These are phyloP conservation scores for Muraenolepis orangiensis DNA, from an alignment of 2,797 vertebrate species.

Conservation along the genomic window DNA sequence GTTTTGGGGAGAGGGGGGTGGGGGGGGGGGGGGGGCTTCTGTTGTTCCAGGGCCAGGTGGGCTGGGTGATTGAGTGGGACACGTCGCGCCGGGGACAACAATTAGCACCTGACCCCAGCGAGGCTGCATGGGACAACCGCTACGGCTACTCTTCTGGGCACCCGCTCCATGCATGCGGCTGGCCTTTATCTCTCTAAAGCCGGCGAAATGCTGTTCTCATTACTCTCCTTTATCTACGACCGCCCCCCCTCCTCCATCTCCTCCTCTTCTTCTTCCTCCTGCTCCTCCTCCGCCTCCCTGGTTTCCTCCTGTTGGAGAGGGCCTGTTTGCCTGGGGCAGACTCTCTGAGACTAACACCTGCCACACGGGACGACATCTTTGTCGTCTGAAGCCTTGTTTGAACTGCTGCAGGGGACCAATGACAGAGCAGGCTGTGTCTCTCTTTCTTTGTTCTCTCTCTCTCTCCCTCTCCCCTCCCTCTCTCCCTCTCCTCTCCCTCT, in stretches of 20 bases:
- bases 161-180: slow-evolving; percentile 76
- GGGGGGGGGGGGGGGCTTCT: slow-evolving; percentile 56
- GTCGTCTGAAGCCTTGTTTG: slow-evolving; percentile 84
- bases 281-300: slow-evolving; percentile 18
- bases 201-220: slow-evolving; percentile 62
- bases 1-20: slow-evolving; percentile 48
- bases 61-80: slow-evolving; percentile 72
- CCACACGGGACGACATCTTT: slow-evolving; percentile 87
- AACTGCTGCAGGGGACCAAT: slow-evolving; percentile 78
- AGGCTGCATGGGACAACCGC: slow-evolving; percentile 70
- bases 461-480: slow-evolving; percentile 26
- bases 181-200: slow-evolving; percentile 67
- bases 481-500: slow-evolving; percentile 32
- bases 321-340: slow-evolving; percentile 79
- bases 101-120: slow-evolving; percentile 78
- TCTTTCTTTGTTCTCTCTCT: neutral
- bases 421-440: slow-evolving; percentile 58
- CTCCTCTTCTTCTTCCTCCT: slow-evolving; percentile 16
- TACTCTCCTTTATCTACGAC: slow-evolving; percentile 32
- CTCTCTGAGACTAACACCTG: slow-evolving; percentile 91
- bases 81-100: slow-evolving; percentile 68
- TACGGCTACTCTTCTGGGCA: slow-evolving; percentile 68
- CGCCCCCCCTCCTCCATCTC: slow-evolving; percentile 18
- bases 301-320: slow-evolving; percentile 76
- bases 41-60: slow-evolving; percentile 40